phyloP scores from a whole-genome alignment of 2,888 invertebrate species.

The Cancer borealis region DNA sequence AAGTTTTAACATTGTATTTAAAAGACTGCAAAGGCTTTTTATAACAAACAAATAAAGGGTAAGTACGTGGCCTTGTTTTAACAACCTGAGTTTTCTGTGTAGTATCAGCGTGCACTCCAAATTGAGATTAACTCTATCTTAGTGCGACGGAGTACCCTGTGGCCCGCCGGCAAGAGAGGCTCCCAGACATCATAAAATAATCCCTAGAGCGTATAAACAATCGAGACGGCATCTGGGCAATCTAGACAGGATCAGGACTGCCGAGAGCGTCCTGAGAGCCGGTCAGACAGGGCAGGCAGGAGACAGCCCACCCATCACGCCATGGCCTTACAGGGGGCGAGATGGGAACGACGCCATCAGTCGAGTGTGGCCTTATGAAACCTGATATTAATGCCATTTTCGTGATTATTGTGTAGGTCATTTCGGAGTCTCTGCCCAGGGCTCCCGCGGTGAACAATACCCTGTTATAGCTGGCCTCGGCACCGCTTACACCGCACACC shows the following conservation, averaged over 20 bases:
- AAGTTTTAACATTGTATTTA: not conserved
- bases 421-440: constrained; percentile 61
- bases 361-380: constrained; percentile 64
- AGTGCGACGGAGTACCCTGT: not conserved
- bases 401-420: constrained; percentile 70
- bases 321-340: constrained; percentile 56
- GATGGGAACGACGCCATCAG: constrained; percentile 63
- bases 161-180: not conserved
- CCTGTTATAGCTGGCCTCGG: constrained; percentile 50
- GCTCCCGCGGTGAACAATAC: constrained; percentile 68
- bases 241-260: constrained; percentile 53
- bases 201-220: constrained; percentile 55
- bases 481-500: constrained; percentile 61
- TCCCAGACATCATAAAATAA: constrained; percentile 44
- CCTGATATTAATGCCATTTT: constrained; percentile 71
- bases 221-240: constrained; percentile 46
- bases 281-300: constrained; percentile 46
- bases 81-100: not conserved
- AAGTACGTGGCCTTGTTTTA: not conserved
- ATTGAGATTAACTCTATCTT: constrained; percentile 6
- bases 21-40: not conserved
- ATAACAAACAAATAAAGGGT: not conserved
- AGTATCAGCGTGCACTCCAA: not conserved
- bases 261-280: constrained; percentile 37
- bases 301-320: constrained; percentile 67